These are phyloP conservation scores for Caracal caracal DNA, from an alignment of 2,113 vertebrate species.

Conservation along the genomic window DNA sequence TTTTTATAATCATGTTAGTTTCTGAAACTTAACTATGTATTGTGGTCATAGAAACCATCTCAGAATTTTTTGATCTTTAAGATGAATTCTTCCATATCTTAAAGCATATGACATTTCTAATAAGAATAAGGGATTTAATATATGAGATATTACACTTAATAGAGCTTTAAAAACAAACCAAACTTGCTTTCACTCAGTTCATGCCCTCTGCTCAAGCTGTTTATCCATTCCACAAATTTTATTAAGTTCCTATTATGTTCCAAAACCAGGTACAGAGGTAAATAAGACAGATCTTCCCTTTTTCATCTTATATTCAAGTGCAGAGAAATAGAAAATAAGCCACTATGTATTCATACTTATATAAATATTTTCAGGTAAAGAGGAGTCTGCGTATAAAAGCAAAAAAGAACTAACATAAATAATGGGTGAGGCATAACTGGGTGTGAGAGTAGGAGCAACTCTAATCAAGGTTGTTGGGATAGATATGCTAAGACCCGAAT, in stretches of 20 bases:
- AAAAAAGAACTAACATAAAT: background rate
- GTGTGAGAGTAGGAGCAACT: too few species aligned
- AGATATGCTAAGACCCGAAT: background rate
- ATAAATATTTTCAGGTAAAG: background rate
- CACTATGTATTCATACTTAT: background rate
- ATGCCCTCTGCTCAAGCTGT: background rate
- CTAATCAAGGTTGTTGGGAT: too few species aligned
- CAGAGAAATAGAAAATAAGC: background rate
- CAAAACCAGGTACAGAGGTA: background rate
- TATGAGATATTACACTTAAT: background rate
- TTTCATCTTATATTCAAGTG: background rate
- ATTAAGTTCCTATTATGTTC: conserved; percentile 19
- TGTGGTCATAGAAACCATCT: background rate
- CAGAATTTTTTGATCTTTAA: conserved; percentile 37
- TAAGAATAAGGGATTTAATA: background rate
- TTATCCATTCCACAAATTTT: conserved; percentile 18
- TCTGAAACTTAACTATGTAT: background rate
- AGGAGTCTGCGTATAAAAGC: background rate
- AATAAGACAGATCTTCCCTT: background rate
- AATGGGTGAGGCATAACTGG: background rate
- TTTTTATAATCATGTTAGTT: conserved; percentile 24
- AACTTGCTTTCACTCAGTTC: background rate
- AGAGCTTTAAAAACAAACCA: conserved; percentile 50
- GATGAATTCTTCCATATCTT: background rate
- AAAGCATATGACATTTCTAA: background rate